phyloP scores from a whole-genome alignment of 2,888 invertebrate genomes.

The Thysanoteuthis rhombus region DNA sequence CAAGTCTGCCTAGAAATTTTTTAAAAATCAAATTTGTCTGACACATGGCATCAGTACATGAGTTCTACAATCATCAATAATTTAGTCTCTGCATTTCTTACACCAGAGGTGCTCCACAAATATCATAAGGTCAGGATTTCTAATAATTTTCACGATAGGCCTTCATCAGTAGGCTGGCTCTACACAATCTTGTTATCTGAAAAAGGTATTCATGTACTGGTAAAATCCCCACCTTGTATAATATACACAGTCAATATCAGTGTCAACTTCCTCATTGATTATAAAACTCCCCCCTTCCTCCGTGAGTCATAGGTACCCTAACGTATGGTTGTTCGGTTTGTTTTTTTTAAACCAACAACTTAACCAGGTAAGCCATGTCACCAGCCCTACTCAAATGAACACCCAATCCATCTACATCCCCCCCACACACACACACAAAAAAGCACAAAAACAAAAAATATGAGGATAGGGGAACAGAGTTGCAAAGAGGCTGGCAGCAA shows the following conservation, averaged over 20 bases:
- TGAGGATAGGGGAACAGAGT: neutral
- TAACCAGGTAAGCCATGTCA: neutral
- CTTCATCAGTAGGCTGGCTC: too few relatives aligned
- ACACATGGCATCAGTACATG: too few relatives aligned
- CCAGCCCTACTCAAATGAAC: neutral
- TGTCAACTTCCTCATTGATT: neutral
- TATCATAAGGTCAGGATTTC: too few relatives aligned
- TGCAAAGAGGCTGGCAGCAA: neutral
- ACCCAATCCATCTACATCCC: neutral
- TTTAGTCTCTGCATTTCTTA: too few relatives aligned
- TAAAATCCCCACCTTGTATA: too few relatives aligned
- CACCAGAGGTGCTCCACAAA: too few relatives aligned
- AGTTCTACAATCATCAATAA: too few relatives aligned
- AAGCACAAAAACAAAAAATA: neutral
- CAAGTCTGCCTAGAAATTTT: too few relatives aligned
- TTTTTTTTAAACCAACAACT: neutral
- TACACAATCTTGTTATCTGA: too few relatives aligned
- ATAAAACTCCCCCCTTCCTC: neutral
- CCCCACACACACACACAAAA: neutral
- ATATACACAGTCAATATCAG: neutral
- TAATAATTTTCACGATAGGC: too few relatives aligned
- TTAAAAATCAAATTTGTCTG: too few relatives aligned
- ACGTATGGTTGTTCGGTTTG: neutral
- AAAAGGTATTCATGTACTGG: too few relatives aligned
- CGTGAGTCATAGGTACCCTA: neutral